These are phyloP conservation scores for Xyliphius kryptos DNA, from an alignment of 2,113 vertebrate species.

Conservation along the genomic window DNA sequence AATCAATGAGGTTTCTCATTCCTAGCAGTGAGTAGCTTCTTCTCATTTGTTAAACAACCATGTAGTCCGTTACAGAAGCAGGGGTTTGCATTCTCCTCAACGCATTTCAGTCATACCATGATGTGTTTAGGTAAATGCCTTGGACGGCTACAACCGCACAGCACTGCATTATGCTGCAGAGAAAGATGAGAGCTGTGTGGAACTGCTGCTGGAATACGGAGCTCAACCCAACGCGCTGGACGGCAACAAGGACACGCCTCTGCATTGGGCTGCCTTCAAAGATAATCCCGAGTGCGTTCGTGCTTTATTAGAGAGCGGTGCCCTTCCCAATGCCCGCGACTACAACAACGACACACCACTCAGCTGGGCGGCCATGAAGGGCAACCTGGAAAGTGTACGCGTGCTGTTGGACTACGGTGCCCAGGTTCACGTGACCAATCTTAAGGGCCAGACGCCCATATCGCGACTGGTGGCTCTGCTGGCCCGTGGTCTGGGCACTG, in stretches of 20 bases:
- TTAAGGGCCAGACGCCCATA: slow-evolving; percentile 89
- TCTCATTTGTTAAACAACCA: no score
- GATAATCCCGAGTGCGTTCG: slow-evolving; percentile 86
- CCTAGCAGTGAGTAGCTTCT: no score
- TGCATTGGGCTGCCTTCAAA: slow-evolving; percentile 96
- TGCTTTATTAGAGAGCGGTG: slow-evolving; percentile 81
- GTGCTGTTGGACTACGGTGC: slow-evolving; percentile 87
- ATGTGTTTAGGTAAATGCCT: slow-evolving; percentile 76
- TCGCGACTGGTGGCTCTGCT: slow-evolving; percentile 81
- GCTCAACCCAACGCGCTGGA: slow-evolving; percentile 84
- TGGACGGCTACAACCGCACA: slow-evolving; percentile 94
- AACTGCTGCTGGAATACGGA: slow-evolving; percentile 85
- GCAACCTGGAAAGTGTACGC: slow-evolving; percentile 88
- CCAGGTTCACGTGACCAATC: slow-evolving; percentile 80
- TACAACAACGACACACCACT: slow-evolving; percentile 91
- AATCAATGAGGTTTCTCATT: no score
- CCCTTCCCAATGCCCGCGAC: slow-evolving; percentile 79
- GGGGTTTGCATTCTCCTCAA: background rate
- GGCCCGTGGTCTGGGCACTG: slow-evolving; percentile 80
- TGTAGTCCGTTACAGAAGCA: no score
- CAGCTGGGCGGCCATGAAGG: slow-evolving; percentile 97
- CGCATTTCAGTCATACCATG: background rate
- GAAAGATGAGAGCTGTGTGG: slow-evolving; percentile 89
- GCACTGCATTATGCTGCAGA: slow-evolving; percentile 94
- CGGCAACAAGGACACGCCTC: slow-evolving; percentile 90